These are phyloP conservation scores for Standfussiana lucernea DNA, from an alignment of 2,888 invertebrate species.

Conservation along the genomic window DNA sequence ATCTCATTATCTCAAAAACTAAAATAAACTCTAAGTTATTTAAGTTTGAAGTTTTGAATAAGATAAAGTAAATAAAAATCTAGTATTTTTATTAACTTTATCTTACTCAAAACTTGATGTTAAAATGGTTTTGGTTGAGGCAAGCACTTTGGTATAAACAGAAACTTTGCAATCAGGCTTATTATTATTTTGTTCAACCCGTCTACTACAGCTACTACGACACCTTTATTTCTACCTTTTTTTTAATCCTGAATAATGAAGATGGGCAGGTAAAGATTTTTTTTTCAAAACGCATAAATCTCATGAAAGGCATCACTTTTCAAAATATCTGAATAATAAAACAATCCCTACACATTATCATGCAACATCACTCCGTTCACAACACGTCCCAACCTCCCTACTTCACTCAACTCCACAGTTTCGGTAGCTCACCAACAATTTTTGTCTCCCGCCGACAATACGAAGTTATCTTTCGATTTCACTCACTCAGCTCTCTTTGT, in stretches of 20 bases:
- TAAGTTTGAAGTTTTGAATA: not conserved
- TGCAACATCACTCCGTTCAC: not conserved
- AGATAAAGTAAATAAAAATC: constrained; percentile 9
- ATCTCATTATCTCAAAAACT: constrained; percentile 3
- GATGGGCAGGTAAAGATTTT: not conserved
- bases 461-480: constrained; percentile 76
- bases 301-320: not conserved
- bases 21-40: constrained; percentile 14
- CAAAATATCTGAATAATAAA: not conserved
- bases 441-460: constrained; percentile 66
- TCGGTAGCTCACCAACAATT: constrained; percentile 51
- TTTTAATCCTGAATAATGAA: not conserved
- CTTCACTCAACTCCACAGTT: constrained; percentile 43
- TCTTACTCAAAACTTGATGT: too few relatives aligned
- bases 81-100: too few relatives aligned
- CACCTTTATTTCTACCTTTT: not conserved
- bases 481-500: constrained; percentile 69
- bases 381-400: not conserved
- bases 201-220: not conserved
- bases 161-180: not conserved
- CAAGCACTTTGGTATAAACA: not conserved
- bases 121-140: not conserved
- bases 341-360: not conserved
- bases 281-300: not conserved
- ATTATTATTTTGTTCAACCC: not conserved